phyloP scores from a whole-genome alignment of 2,113 vertebrate species.

The Thoracochromis brauschi region DNA sequence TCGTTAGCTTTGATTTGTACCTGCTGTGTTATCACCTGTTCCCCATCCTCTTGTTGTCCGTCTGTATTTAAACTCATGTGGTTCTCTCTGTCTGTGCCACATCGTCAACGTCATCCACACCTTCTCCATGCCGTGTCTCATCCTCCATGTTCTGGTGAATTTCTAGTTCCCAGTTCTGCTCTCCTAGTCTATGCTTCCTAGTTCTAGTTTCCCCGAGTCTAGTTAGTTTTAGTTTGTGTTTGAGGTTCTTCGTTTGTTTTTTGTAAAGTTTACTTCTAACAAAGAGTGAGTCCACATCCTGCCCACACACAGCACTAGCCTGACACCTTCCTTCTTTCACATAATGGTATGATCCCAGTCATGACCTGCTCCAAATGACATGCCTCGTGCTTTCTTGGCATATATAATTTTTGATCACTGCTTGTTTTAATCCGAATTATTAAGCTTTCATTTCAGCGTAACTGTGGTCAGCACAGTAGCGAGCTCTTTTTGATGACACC shows the following conservation, averaged over 20 bases:
- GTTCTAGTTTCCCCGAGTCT: not conserved
- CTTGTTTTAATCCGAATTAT: not conserved
- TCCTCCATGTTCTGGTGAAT: not conserved
- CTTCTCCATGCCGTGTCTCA: not conserved
- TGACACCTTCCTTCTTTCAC: not conserved
- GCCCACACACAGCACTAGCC: not conserved
- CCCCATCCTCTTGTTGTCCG: not conserved
- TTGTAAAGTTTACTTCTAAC: not conserved
- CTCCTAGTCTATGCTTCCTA: not conserved
- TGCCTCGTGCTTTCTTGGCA: not conserved
- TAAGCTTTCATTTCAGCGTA: not conserved
- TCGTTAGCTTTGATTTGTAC: not conserved
- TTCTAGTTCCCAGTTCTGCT: not conserved
- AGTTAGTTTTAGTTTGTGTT: not conserved
- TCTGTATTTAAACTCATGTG: not conserved
- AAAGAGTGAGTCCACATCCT: not conserved
- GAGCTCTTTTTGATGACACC: not conserved
- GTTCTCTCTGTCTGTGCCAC: not conserved
- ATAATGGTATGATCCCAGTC: not conserved
- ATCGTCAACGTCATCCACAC: accelerated
- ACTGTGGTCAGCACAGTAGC: not conserved
- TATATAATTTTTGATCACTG: not conserved
- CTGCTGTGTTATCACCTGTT: not conserved
- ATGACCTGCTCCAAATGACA: not conserved
- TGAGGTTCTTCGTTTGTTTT: not conserved